Percentiles rank a stretch among this genome's conserved stretches.
Evolutionary conservation across 2,888 invertebrate genomes (phyloP).

Genomic region (Falcaria lacertinaria): DNA sequence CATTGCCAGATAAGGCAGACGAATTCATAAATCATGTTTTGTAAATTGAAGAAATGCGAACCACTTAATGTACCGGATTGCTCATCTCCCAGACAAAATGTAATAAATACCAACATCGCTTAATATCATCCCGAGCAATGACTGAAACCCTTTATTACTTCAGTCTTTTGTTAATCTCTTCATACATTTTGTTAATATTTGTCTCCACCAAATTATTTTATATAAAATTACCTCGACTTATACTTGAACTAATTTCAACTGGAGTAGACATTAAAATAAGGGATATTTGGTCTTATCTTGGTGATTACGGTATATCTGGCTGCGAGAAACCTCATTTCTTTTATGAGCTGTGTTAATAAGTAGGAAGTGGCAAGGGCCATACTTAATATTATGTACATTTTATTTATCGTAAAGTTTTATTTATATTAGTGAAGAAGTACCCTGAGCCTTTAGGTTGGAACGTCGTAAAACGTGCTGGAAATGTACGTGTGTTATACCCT

Average conservation of each 20-base stretch:
- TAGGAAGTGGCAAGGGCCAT: constrained; percentile 10
- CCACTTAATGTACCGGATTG: no score
- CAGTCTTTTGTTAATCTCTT: not conserved
- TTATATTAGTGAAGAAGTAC: not conserved
- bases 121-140: no score
- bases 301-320: constrained; percentile 46
- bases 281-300: constrained; percentile 46
- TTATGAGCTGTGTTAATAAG: constrained; percentile 35
- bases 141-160: no score
- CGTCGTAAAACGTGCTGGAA: not conserved
- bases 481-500: not conserved
- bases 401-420: not conserved
- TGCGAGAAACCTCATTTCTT: constrained; percentile 30
- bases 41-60: no score
- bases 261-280: constrained; percentile 52
- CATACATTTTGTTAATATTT: not conserved
- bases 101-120: no score
- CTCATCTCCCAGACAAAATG: no score
- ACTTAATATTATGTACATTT: not conserved
- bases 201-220: not conserved
- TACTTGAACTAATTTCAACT: constrained; percentile 26
- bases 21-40: no score
- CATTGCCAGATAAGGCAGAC: no score
- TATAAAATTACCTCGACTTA: constrained; percentile 3
- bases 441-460: not conserved